Conservation (phyloP, 2,797 vertebrate species). For the Melanogrammus aeglefinus region DNA sequence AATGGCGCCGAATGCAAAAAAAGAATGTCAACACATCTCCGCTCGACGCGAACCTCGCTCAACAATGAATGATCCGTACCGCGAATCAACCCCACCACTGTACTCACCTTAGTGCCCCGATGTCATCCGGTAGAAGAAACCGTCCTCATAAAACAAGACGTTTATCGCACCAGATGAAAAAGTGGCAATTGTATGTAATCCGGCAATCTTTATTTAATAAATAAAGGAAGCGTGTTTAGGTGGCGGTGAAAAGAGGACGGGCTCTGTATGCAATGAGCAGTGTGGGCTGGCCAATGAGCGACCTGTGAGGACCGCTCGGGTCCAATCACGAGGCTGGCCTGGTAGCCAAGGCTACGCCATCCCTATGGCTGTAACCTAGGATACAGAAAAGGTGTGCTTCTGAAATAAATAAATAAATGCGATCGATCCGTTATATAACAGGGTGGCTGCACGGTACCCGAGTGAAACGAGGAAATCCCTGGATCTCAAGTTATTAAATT, state of each 20-base stretch:
- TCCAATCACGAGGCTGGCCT: constrained; percentile 61
- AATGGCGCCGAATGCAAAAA: constrained; percentile 72
- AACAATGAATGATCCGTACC: constrained; percentile 40
- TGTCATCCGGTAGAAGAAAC: constrained; percentile 29
- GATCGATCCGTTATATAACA: not conserved
- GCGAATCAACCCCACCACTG: constrained; percentile 5
- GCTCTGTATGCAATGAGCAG: constrained; percentile 59
- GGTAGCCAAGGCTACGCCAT: constrained; percentile 49
- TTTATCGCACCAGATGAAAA: constrained; percentile 25
- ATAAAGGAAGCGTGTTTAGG: constrained; percentile 60
- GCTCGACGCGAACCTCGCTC: constrained; percentile 26
- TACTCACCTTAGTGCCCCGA: constrained; percentile 59
- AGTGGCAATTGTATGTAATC: constrained; percentile 42
- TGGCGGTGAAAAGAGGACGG: constrained; percentile 43
- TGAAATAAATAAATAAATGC: constrained; percentile 15
- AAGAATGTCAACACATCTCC: constrained; percentile 60
- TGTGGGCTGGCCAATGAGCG: constrained; percentile 59
- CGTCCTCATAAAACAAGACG: constrained; percentile 25
- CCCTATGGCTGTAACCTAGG: constrained; percentile 59
- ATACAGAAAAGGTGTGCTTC: constrained; percentile 37
- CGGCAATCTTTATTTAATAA: constrained; percentile 33
- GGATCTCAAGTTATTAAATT: constrained; percentile 11
- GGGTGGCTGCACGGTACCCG: not conserved
- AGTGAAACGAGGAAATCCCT: constrained; percentile 21
- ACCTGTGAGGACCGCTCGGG: constrained; percentile 14